phyloP scores from a whole-genome alignment of 2,888 invertebrate species.

The Acrobasis repandana region DNA sequence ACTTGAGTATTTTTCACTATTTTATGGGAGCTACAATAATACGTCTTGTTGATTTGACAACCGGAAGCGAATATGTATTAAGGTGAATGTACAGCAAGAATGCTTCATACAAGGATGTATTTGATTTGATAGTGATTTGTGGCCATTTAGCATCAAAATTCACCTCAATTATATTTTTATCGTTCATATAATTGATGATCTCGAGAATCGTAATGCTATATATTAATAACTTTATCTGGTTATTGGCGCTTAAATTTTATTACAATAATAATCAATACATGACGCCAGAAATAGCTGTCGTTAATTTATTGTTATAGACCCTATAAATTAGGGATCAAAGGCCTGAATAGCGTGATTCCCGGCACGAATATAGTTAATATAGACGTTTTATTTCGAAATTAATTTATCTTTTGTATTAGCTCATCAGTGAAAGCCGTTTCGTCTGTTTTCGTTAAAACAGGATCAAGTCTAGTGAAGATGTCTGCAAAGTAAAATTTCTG shows the following conservation, averaged over 20 bases:
- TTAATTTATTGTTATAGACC: conserved; percentile 29
- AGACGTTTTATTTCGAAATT: conserved; percentile 30
- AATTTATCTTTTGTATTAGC: conserved; percentile 41
- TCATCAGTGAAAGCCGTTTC: conserved; percentile 42
- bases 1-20: too few species aligned
- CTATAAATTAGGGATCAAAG: conserved; percentile 34
- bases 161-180: conserved; percentile 30
- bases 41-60: too few species aligned
- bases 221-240: conserved; percentile 28
- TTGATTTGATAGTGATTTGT: conserved; percentile 30
- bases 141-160: conserved; percentile 15
- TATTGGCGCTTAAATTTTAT: conserved; percentile 32
- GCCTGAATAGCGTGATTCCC: conserved; percentile 36
- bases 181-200: conserved; percentile 25
- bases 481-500: conserved; percentile 21
- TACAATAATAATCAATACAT: conserved; percentile 24
- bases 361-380: conserved; percentile 32
- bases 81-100: neutral
- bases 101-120: neutral
- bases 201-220: conserved; percentile 23
- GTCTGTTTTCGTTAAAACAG: conserved; percentile 27
- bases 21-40: too few species aligned
- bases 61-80: too few species aligned
- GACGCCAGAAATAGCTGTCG: conserved; percentile 24
- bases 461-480: conserved; percentile 17